Evolutionary conservation across 2,888 invertebrate genomes (phyloP), one percentile per base, ranked within the genome.

Genomic region (Epinotia brunnichana): DNA sequence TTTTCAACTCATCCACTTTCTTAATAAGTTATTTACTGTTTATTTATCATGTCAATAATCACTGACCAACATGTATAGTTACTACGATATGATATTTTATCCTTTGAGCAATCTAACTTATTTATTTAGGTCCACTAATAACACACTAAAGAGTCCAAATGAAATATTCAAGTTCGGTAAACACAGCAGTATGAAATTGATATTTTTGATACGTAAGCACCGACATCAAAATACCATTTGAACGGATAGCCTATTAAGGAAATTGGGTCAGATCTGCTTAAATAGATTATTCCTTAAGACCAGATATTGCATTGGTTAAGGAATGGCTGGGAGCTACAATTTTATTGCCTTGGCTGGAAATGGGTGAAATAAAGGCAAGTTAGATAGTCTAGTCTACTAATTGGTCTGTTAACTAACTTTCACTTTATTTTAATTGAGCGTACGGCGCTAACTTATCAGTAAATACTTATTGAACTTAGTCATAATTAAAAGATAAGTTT

Each of bases 121-220:
- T 44, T 5, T n/a, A n/a, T n/a, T 48, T 48, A 5, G 15, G 13
- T 48, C n/a, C 0, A 48, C 44, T 48, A 44, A 44, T 44, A 44
- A 44, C 44, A 44, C 44, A 15, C 15, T 4, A 15, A 44, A 15
- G 15, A 3, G 41, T 15, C 15, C 4, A 44, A 44, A 44, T 15
- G 41, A 44, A 44, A 44, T 44, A 48, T 48, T 48, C 44, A 48
- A 48, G 44, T 15, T 48, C 44, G n/a, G 44, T 48, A 48, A 48
- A n/a, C 44, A 48, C 13, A 48, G n/a, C 13, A n/a, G n/a, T 4
- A 15, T n/a, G 4, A 48, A 48, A 48, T n/a, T 15, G n/a, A 48
- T 48, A 48, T 48, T n/a, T 48, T 7, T 15, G 44, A 41, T 41
- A 41, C 41, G 0, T n/a, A 44, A 44, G 44, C 44, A 48, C 44